Evolutionary conservation across 2,797 vertebrate species (phyloP).

Genomic region (Sebastes diaconus): DNA sequence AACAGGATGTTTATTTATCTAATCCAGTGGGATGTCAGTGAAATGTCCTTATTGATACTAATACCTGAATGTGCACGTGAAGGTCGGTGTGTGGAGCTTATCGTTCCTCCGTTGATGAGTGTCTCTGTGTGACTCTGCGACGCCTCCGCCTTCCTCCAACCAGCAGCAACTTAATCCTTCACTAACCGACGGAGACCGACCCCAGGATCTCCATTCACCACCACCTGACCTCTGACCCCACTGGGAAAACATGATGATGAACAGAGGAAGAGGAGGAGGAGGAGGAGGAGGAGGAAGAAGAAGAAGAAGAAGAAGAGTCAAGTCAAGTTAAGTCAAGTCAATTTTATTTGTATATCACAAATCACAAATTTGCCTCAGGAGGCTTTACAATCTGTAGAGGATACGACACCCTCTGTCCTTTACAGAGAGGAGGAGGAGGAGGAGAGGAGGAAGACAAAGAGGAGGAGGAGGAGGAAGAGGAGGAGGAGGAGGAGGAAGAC

Average conservation of each 20-base stretch:
- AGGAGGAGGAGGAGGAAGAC: no score
- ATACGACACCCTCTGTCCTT: no score
- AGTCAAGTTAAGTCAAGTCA: no score
- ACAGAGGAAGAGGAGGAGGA: slow-evolving; percentile 26
- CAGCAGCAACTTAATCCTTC: slow-evolving; percentile 70
- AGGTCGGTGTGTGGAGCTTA: slow-evolving; percentile 28
- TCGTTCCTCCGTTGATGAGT: slow-evolving; percentile 24
- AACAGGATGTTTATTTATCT: neutral
- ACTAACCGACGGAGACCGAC: slow-evolving; percentile 51
- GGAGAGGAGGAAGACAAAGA: neutral
- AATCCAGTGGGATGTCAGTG: neutral
- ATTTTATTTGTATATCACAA: no score
- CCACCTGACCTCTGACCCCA: slow-evolving; percentile 42
- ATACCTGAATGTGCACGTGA: neutral
- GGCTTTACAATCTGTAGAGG: no score
- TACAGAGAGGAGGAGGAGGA: neutral
- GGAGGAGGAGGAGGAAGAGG: neutral
- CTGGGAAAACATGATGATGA: slow-evolving; percentile 10
- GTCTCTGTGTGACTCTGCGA: slow-evolving; percentile 62
- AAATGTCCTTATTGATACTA: neutral
- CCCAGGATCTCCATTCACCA: slow-evolving; percentile 59
- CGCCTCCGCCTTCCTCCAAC: slow-evolving; percentile 57
- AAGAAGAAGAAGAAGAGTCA: no score
- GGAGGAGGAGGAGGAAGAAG: no score
- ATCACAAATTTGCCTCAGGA: no score